Base-by-base conservation (phyloP, 2,888 invertebrate species). In the Oscheius onirici region DNA sequence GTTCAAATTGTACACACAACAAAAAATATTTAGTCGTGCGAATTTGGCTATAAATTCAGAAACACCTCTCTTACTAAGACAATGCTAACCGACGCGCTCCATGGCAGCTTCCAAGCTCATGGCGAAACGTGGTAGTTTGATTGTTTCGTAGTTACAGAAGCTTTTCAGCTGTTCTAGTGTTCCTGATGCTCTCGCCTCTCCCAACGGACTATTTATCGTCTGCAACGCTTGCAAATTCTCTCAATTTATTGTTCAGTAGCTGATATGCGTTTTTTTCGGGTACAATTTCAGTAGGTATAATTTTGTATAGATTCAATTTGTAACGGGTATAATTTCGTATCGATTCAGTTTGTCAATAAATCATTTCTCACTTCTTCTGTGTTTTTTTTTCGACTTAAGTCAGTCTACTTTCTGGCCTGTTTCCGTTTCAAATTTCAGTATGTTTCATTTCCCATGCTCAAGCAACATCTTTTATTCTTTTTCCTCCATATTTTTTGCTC, bases 121-220 rank as follows among this genome's bases (percentile, higher is more conserved):
- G 58, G 58, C 8, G 20, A 43, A 11, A 41, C 17, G 6, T 17
- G 40, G 57, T 57, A 34, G 6, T 10, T 54, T 10, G 17, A 11
- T 11, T 51, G 11, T 51, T n/a, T 51, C 17, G 11, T n/a, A 52
- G 52, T 13, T 3, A 52, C 24, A 52, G 6, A 3, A 22, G 24
- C 24, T 5, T 55, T 55, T 55, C 3, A 55, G 58, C 17, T 57
- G 57, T 34, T 13, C n/a, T 20, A 17, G n/a, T 17, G 20, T 17
- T n/a, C 58, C 40, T 17, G 58, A 58, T 58, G 41, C 58, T 20
- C 41, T 58, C 8, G 55, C 15, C 13, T 41, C 40, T 41, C n/a
- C 20, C 40, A 41, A 58, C 17, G 58, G 58, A 11, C 43, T 58
- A 15, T 41, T 41, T 58, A 17, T 58, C 20, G 40, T 15, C 11